These are phyloP conservation scores for Achlya flavicornis DNA, from an alignment of 2,888 invertebrate species.

Conservation along the genomic window DNA sequence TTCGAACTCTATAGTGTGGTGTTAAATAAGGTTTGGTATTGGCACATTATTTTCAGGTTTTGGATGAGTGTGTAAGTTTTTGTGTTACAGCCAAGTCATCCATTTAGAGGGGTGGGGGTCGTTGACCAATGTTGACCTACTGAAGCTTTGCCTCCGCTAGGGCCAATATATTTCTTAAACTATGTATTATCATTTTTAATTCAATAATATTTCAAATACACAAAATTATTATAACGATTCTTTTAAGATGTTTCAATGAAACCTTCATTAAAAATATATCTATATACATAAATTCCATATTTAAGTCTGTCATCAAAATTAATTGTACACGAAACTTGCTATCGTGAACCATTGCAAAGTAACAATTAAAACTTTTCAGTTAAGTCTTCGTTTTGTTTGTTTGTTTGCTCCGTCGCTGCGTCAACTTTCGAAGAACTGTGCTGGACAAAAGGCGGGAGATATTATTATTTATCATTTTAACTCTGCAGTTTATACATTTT, in stretches of 20 bases:
- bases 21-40: slow-evolving; percentile 4
- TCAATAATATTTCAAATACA: background rate
- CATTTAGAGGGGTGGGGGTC: slow-evolving; percentile 41
- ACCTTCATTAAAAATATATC: background rate
- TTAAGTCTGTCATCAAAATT: background rate
- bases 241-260: background rate
- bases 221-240: background rate
- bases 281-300: background rate
- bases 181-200: too few relatives aligned
- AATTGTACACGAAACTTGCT: slow-evolving; percentile 1
- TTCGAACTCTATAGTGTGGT: background rate
- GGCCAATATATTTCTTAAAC: slow-evolving; percentile 32
- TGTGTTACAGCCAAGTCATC: slow-evolving; percentile 58
- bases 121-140: slow-evolving; percentile 53
- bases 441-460: background rate
- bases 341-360: slow-evolving; percentile 31
- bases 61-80: slow-evolving; percentile 38
- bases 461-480: background rate
- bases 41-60: background rate
- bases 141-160: slow-evolving; percentile 37
- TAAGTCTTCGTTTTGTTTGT: slow-evolving; percentile 35
- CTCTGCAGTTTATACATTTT: background rate
- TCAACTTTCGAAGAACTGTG: slow-evolving; percentile 32
- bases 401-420: slow-evolving; percentile 24
- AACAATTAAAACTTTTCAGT: slow-evolving; percentile 53